A percentile compares a stretch with the other conserved stretches of the same genome.
These are phyloP conservation scores for Trichopoda pennipes DNA, from an alignment of 2,888 invertebrate species.

Conservation along the genomic window DNA sequence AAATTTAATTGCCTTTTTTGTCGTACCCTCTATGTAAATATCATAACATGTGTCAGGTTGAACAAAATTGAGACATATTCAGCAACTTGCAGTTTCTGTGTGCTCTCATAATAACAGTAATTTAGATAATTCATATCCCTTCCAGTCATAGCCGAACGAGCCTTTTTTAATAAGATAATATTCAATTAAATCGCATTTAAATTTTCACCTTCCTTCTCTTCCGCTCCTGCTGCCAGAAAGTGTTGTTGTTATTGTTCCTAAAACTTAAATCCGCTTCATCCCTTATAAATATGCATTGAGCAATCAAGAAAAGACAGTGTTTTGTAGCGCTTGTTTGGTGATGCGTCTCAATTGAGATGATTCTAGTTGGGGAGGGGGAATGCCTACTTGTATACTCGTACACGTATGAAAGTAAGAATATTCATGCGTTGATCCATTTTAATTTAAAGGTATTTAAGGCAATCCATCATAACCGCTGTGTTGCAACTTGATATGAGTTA, in stretches of 20 bases:
- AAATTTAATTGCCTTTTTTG: neutral
- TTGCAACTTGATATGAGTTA: constrained; percentile 79
- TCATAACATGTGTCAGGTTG: constrained; percentile 41
- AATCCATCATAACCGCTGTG: constrained; percentile 76
- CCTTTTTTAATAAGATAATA: constrained; percentile 66
- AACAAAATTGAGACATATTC: constrained; percentile 44
- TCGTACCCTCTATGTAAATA: constrained; percentile 13
- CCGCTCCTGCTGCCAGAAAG: constrained; percentile 6
- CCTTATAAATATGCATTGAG: constrained; percentile 44
- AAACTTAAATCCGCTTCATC: constrained; percentile 41
- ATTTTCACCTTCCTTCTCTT: constrained; percentile 61
- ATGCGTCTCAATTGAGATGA: constrained; percentile 35
- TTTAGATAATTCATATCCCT: constrained; percentile 56
- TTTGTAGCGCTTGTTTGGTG: constrained; percentile 9
- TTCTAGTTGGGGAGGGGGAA: neutral
- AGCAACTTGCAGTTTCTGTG: neutral
- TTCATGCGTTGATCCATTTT: constrained; percentile 76
- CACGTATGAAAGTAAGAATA: constrained; percentile 55
- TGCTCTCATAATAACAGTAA: constrained; percentile 43
- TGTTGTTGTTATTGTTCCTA: too few species aligned
- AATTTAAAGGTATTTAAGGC: constrained; percentile 80
- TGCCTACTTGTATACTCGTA: neutral
- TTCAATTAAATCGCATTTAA: constrained; percentile 78
- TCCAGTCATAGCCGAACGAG: constrained; percentile 23
- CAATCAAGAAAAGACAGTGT: constrained; percentile 28